Conservation (phyloP, 2,888 invertebrate species). For the Cantharis lateralis region DNA sequence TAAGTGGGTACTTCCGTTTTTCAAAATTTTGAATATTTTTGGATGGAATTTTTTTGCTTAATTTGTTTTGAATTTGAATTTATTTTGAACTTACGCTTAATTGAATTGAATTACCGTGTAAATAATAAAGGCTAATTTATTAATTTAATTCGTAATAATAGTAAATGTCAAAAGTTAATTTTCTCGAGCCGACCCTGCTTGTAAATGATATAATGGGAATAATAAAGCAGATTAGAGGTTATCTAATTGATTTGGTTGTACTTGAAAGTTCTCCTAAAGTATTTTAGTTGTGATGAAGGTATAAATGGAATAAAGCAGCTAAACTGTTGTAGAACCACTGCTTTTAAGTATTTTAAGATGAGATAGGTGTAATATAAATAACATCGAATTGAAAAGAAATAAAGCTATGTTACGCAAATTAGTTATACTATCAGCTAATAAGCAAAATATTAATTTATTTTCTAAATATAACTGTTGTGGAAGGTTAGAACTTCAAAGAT, state of each 20-base stretch:
- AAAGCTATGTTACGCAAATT: conserved; percentile 36
- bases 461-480: conserved; percentile 24
- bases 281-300: background rate
- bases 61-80: background rate
- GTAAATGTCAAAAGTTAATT: background rate
- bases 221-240: background rate
- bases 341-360: background rate
- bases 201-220: background rate
- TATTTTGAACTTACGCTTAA: background rate
- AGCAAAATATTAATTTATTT: conserved; percentile 18
- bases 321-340: background rate
- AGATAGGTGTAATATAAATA: conserved; percentile 1
- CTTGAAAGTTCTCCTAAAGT: background rate
- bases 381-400: conserved; percentile 12
- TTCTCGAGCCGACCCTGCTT: background rate
- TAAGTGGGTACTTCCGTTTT: no score
- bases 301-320: background rate
- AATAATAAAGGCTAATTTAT: background rate
- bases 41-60: no score
- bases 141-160: background rate
- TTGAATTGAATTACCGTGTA: background rate
- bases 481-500: conserved; percentile 21
- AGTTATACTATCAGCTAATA: conserved; percentile 16
- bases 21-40: no score
- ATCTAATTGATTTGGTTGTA: background rate